Conservation (phyloP, 2,113 vertebrate species). For the Pedetes capensis region DNA sequence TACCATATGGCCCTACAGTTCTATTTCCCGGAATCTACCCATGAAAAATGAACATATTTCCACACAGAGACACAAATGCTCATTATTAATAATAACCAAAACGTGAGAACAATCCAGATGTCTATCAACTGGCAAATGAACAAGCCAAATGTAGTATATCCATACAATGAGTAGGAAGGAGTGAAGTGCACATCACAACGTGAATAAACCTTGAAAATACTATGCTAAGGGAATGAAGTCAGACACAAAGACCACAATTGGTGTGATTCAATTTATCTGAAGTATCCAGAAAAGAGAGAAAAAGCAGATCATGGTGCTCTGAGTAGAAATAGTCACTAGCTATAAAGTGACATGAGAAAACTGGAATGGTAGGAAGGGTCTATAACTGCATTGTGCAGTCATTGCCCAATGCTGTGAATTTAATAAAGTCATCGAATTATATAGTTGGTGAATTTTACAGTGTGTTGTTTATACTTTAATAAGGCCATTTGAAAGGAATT, state of each 20-base stretch:
- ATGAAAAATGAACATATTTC: not conserved
- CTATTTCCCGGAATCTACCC: not conserved
- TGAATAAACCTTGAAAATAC: not conserved
- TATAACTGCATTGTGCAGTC: not conserved
- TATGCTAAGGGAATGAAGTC: not conserved
- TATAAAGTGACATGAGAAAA: not conserved
- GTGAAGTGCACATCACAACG: not conserved
- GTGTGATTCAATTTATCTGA: not conserved
- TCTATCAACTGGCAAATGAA: not conserved
- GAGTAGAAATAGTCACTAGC: not conserved
- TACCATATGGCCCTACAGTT: not conserved
- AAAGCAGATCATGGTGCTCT: not conserved
- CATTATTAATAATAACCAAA: not conserved
- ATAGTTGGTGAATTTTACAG: not conserved
- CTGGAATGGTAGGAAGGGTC: not conserved
- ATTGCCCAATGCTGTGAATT: not conserved
- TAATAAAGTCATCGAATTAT: not conserved
- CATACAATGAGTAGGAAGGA: not conserved
- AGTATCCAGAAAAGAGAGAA: conserved; percentile 1
- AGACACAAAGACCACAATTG: not conserved
- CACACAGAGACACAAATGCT: not conserved
- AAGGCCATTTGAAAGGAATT: not conserved
- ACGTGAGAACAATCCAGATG: not conserved
- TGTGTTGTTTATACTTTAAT: not conserved
- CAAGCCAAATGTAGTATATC: not conserved